These are phyloP conservation scores for Drosophila fuyamai DNA, from an alignment of 1,140 invertebrate genomes.

Conservation along the genomic window DNA sequence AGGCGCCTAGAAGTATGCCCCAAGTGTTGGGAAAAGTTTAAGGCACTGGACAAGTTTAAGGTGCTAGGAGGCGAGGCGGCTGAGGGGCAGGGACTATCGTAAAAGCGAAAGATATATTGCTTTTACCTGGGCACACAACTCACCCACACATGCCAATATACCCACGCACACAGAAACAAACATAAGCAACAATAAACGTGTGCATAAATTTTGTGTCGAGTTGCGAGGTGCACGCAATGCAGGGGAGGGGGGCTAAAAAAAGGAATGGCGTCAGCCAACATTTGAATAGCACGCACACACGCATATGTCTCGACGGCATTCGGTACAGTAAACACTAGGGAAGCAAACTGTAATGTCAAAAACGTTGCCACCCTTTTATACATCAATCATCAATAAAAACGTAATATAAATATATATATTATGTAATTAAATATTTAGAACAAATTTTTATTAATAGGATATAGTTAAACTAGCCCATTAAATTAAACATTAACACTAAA, in stretches of 20 bases:
- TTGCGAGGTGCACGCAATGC: conserved; percentile 46
- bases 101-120: conserved; percentile 59
- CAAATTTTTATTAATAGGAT: no score
- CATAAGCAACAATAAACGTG: conserved; percentile 66
- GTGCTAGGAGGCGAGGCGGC: not conserved
- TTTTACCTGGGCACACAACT: conserved; percentile 34
- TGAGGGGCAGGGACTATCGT: conserved; percentile 16
- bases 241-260: conserved; percentile 38
- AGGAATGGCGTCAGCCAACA: conserved; percentile 76
- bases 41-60: conserved; percentile 51
- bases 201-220: conserved; percentile 71
- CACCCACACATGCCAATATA: conserved; percentile 10
- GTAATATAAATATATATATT: no score
- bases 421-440: no score
- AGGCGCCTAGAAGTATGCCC: conserved; percentile 33
- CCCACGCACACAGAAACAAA: conserved; percentile 35
- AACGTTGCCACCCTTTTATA: no score
- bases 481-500: no score
- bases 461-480: no score
- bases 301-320: conserved; percentile 38
- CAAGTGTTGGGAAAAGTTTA: conserved; percentile 52
- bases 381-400: no score
- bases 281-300: conserved; percentile 75
- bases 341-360: not conserved
- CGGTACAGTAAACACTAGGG: conserved; percentile 29